These are phyloP conservation scores for Tineola bisselliella DNA, from an alignment of 2,888 invertebrate genomes.

Conservation along the genomic window DNA sequence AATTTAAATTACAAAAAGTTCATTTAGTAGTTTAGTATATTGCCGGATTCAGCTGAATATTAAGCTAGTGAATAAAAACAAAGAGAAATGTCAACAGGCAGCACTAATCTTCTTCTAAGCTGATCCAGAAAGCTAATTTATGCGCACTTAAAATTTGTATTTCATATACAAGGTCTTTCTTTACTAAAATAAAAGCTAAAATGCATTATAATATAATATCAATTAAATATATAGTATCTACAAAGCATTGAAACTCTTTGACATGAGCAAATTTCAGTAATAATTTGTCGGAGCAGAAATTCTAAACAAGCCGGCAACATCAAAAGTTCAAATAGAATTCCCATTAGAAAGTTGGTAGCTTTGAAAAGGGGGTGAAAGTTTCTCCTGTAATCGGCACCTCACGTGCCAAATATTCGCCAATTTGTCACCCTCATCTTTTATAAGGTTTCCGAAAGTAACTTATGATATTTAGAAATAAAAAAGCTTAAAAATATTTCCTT, in stretches of 20 bases:
- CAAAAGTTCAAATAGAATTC: conserved; percentile 26
- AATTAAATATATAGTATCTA: not conserved
- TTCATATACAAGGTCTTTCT: too few relatives aligned
- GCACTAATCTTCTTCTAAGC: too few relatives aligned
- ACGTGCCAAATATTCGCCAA: conserved; percentile 13
- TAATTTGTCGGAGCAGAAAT: conserved; percentile 10
- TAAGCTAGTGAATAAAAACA: too few relatives aligned
- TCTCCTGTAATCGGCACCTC: conserved; percentile 18
- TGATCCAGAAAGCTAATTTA: too few relatives aligned
- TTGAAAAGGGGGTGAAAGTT: conserved; percentile 18
- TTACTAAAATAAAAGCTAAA: too few relatives aligned
- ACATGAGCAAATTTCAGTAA: conserved; percentile 1
- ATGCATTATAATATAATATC: too few relatives aligned
- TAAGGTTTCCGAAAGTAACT: not conserved
- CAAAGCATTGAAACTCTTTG: not conserved
- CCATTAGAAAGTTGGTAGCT: conserved; percentile 29
- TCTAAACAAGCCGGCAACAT: not conserved
- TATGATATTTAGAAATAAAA: not conserved
- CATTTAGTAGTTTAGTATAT: too few relatives aligned
- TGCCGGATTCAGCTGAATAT: too few relatives aligned
- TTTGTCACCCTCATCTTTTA: conserved; percentile 12
- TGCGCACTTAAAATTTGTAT: too few relatives aligned
- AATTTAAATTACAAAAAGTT: too few relatives aligned
- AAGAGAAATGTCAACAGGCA: too few relatives aligned
- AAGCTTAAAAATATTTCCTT: not conserved